Base-by-base conservation (phyloP, 2,113 vertebrate genomes). In the Zosterops borbonicus region DNA sequence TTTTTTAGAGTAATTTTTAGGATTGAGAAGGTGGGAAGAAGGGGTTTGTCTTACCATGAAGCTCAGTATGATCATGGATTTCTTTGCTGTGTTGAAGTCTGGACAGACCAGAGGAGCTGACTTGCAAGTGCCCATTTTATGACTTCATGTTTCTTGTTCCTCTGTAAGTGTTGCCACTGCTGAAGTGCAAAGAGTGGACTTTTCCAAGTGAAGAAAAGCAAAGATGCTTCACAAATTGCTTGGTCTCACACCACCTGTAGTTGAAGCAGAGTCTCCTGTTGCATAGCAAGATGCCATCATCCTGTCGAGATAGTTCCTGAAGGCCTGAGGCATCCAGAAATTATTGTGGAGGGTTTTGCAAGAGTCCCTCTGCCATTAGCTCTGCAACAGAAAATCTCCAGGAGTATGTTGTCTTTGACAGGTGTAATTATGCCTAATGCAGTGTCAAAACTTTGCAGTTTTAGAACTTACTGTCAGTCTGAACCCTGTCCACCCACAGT, bases 401-500 rank as follows among this genome's bases (percentile, higher is more conserved):
- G 31, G 52, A 77, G 56, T 65, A 31, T 39, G 11, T 91, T 21
- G 13, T 87, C 60, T 83, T 49, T 79, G 94, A 93, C 85, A 86
- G 79, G 69, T n/a, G 22, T 69, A 80, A 94, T 89, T 93, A 93
- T 84, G 62, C 67, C 52, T 95, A 94, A 94, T 75, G 69, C 39
- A 33, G 16, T 70, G 86, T 90, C 4, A 46, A 89, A 91, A 93
- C 75, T 90, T 83, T 11, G 17, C 42, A n/a, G 67, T 94, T 90
- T 86, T 87, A 49, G 71, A 95, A 80, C 12, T 49, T 56, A 15
- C 55, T 83, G 39, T 85, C 74, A 59, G 63, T 47, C 59, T 94
- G 86, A 94, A 91, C 74, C 42, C 50, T 80, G 89, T 93, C 96
- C 91, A 90, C 94, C 92, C 77, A 93, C 76, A 3, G 63, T 52